A percentile compares a stretch with the other conserved stretches of the same genome.
phyloP scores from a whole-genome alignment of 2,888 invertebrate species.

The Ligdia adustata region DNA sequence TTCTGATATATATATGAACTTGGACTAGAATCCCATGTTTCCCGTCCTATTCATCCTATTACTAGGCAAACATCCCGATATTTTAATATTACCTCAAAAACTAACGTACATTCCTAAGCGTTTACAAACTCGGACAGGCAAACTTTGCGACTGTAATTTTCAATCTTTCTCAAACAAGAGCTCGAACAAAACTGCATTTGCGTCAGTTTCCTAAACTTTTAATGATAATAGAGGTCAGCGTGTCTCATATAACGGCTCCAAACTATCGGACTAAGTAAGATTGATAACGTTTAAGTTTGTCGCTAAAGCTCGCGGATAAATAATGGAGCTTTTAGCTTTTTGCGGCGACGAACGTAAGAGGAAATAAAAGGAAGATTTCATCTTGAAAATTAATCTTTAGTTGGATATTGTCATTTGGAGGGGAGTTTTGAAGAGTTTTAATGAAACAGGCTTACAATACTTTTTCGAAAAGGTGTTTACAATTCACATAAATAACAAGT shows the following conservation, averaged over 20 bases:
- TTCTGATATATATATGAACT: no score
- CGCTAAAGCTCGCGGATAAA: slow-evolving; percentile 14
- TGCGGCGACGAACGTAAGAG: not conserved
- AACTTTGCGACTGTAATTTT: not conserved
- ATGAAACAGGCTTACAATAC: no score
- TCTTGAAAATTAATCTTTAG: not conserved
- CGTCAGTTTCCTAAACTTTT: slow-evolving; percentile 23
- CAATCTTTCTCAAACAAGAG: not conserved
- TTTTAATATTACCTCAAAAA: no score
- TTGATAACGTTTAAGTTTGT: slow-evolving; percentile 33
- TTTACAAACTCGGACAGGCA: no score
- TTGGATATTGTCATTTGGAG: not conserved
- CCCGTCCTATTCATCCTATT: no score
- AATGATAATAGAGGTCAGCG: slow-evolving; percentile 32
- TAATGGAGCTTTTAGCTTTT: slow-evolving; percentile 20
- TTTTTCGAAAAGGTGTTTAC: no score
- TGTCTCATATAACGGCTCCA: slow-evolving; percentile 29
- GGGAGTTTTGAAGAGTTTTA: not conserved
- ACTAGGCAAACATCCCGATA: no score
- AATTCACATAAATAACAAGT: no score
- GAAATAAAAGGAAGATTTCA: slow-evolving; percentile 1
- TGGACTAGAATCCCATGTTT: no score
- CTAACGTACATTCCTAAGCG: no score
- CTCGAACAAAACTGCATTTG: slow-evolving; percentile 2
- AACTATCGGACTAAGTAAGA: slow-evolving; percentile 39